These are phyloP conservation scores for Verasper variegatus DNA, from an alignment of 2,113 vertebrate genomes.

Conservation along the genomic window DNA sequence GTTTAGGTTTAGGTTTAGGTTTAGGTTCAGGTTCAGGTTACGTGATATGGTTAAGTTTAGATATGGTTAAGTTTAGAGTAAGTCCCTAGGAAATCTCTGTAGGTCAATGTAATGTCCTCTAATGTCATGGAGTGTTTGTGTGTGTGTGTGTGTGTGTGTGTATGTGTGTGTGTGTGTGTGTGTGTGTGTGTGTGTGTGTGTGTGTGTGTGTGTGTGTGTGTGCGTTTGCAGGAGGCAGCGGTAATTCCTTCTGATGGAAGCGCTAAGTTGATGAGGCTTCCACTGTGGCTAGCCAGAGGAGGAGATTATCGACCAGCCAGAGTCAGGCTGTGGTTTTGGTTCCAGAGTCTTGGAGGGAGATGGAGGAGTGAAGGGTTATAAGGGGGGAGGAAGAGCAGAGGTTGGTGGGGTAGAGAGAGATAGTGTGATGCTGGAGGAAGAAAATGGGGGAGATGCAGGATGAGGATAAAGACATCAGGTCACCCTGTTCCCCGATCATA, in stretches of 20 bases:
- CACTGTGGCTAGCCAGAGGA: constrained; percentile 50
- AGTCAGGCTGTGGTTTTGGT: constrained; percentile 41
- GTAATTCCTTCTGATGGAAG: constrained; percentile 47
- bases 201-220: constrained; percentile 13
- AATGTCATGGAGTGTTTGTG: constrained; percentile 5
- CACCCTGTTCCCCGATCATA: not conserved
- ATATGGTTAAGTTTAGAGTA: no score
- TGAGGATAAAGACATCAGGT: not conserved
- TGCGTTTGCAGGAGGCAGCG: constrained; percentile 10
- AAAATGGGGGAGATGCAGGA: not conserved
- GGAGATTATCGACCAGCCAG: constrained; percentile 61
- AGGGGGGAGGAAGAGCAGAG: not conserved
- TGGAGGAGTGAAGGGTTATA: not conserved
- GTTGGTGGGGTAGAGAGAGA: not conserved
- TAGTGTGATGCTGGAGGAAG: not conserved
- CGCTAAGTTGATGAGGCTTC: constrained; percentile 63
- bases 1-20: no score
- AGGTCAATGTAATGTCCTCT: no score
- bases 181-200: constrained; percentile 1
- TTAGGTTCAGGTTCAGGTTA: no score
- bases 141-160: constrained; percentile 11
- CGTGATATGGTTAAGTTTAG: no score
- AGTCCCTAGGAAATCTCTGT: no score
- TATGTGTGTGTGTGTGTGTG: constrained; percentile 12
- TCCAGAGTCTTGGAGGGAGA: constrained; percentile 39